Conservation (phyloP, 1,140 invertebrate genomes). For the Heliconius melpomene region DNA sequence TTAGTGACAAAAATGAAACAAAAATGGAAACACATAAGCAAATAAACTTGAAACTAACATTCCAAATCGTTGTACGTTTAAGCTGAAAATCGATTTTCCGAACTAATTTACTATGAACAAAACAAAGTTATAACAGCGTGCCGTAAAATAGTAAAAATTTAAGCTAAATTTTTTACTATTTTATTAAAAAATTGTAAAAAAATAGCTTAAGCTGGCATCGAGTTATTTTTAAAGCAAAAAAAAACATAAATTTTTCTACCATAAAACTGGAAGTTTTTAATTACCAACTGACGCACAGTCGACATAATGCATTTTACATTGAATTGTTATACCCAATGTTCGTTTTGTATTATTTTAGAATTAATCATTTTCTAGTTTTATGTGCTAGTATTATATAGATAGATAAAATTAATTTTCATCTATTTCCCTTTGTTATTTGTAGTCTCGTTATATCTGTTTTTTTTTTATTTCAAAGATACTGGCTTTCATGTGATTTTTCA, state of each 20-base stretch:
- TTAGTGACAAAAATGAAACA: too few relatives aligned
- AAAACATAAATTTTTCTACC: conserved; percentile 6
- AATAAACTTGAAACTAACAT: too few relatives aligned
- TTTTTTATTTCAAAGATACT: too few relatives aligned
- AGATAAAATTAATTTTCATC: too few relatives aligned
- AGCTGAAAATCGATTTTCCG: background rate
- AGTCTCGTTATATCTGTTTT: too few relatives aligned
- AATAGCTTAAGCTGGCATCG: background rate
- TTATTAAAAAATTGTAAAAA: background rate
- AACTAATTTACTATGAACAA: background rate
- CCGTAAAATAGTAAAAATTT: background rate
- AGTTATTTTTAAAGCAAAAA: conserved; percentile 17
- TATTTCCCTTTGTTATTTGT: too few relatives aligned
- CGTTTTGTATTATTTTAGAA: background rate
- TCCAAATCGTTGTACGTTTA: too few relatives aligned
- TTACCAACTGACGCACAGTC: conserved; percentile 18
- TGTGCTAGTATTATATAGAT: background rate
- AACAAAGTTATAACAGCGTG: conserved; percentile 15
- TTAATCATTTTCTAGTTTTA: background rate
- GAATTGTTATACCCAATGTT: background rate
- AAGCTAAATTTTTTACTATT: too few relatives aligned
- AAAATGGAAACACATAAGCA: too few relatives aligned
- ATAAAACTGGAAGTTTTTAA: conserved; percentile 23
- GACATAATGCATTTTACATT: background rate
- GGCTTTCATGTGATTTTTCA: too few relatives aligned